phyloP scores from a whole-genome alignment of 2,113 vertebrate genomes.

The Rhynchopsitta pachyrhyncha region DNA sequence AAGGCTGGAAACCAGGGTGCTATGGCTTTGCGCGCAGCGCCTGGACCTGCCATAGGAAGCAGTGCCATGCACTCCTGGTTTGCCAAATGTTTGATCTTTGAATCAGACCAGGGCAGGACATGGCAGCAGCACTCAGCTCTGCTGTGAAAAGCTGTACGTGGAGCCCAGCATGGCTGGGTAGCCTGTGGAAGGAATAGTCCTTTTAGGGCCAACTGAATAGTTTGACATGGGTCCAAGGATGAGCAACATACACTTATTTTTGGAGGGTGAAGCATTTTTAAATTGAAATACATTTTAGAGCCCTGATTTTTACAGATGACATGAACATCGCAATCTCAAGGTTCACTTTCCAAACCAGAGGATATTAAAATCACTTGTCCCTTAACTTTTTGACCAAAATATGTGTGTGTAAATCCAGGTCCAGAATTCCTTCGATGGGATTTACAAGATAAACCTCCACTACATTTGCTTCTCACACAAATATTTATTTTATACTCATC shows the following conservation, averaged over 20 bases:
- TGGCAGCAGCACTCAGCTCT: not conserved
- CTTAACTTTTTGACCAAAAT: not conserved
- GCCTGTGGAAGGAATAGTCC: not conserved
- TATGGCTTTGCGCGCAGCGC: not conserved
- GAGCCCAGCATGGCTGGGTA: not conserved
- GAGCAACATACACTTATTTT: not conserved
- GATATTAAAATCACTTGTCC: not conserved
- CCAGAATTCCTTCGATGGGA: not conserved
- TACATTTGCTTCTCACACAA: not conserved
- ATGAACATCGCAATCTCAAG: not conserved
- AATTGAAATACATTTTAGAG: not conserved
- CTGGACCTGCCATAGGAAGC: fast-evolving
- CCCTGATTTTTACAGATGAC: not conserved
- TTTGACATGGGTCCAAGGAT: not conserved
- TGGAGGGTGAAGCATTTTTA: not conserved
- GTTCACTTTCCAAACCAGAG: not conserved
- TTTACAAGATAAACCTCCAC: not conserved
- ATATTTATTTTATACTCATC: not conserved
- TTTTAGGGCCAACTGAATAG: not conserved
- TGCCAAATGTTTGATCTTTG: not conserved
- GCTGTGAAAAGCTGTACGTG: not conserved
- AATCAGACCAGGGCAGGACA: not conserved
- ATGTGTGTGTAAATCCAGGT: not conserved
- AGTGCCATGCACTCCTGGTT: not conserved
- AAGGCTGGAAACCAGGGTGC: not conserved